Evolutionary conservation across 2,888 invertebrate species (phyloP), one percentile per base, ranked within the genome.

Genomic region (Colostygia pectinataria): DNA sequence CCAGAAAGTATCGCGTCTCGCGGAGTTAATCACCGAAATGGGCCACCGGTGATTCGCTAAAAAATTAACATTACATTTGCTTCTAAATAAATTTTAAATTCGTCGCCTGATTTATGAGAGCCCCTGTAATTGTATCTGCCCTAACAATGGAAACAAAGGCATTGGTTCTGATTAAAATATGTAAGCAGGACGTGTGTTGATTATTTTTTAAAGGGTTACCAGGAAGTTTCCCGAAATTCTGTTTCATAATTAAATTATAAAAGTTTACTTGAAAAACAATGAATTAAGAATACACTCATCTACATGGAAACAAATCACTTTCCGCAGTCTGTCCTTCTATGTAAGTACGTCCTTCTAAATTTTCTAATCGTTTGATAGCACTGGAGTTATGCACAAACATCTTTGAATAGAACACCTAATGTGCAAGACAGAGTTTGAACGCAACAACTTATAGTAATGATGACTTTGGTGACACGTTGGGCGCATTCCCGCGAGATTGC

Each of bases 61-160:
- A 81, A 81, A 83, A 82, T 76, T 74, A 72, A 73, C 72, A 69
- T 71, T 71, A 68, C 80, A 81, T 80, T 77, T 81, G 77, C 71
- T 72, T 76, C 71, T 74, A 77, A 80, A 83, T 84, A 84, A 81
- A 83, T 84, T 81, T 80, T 73, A 77, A 77, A 83, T 83, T 80
- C 66, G 69, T 74, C 70, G 59, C 57, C 53, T 79, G 78, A 86
- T 84, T 83, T 83, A 85, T 70, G 72, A 57, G 57, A 61, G 63
- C 68, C 73, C 76, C 74, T 59, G 77, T 83, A 80, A 83, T 81
- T 80, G 78, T 80, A 76, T 80, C 72, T 78, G 71, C 75, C 79
- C 75, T 71, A 66, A 80, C 76, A 77, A 78, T 73, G 72, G 69
- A 74, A 68, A 78, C 77, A 77, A 79, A 67, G 62, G 55, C 55